Evolutionary conservation across 2,797 vertebrate species (phyloP), one percentile per base, ranked within the genome.

Genomic region (Alectoris magna): DNA sequence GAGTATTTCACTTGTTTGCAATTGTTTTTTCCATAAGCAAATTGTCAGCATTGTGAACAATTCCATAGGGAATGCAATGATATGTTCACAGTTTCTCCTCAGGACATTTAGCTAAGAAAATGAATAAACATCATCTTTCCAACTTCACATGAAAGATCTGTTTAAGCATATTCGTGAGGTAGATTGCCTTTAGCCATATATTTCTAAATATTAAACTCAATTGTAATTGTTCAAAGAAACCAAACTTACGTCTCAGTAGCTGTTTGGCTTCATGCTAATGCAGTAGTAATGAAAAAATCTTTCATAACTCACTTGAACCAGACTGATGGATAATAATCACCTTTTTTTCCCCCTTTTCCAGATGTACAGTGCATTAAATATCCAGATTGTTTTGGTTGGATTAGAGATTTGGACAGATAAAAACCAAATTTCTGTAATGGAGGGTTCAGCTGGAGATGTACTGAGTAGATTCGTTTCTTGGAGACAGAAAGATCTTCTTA

Each of bases 331-430:
- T 11, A 44, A 53, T 23, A 64, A 75, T 73, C 46, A 64, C 44
- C 2, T 3, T 34, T 46, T n/a, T 59, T 56, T n/a, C 10, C 18
- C 18, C 10, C 36, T 11, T 38, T 38, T 96, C 41, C 78, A 98
- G 97, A 97, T 98, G 97, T 98, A 95, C 19, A 80, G 16, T 44
- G 16, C 75, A 60, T 95, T 99, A 93, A 99, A 99, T 87, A 98
- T 99, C 86, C 98, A 98, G 9, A 94, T 99, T 73, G 96, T 98
- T 84, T 96, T 99, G 74, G 97, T 98, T 95, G 98, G 98, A 31
- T 92, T 99, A 92, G 98, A 98, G 90, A 95, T 98, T 66, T 99
- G 99, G 96, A 97, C 97, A 63, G 75, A 96, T 1, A 3, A 1
- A 22, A 98, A 99, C 94, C 98, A 96, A 13, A 98, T 99, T 43